Conservation (phyloP, 2,113 vertebrate genomes). For the Aleadryas rufinucha region DNA sequence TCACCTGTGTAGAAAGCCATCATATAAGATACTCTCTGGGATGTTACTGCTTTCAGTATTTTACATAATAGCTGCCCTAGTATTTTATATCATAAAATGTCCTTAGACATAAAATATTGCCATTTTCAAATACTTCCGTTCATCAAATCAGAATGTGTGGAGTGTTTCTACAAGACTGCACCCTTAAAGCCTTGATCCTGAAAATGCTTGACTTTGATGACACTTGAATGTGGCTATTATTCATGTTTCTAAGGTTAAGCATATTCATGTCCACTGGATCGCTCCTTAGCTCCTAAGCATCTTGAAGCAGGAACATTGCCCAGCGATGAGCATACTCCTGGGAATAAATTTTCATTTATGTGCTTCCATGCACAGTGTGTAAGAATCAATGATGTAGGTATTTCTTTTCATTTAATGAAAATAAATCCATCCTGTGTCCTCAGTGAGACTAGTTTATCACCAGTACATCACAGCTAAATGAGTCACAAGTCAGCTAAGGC, state of each 20-base stretch:
- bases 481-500: neutral
- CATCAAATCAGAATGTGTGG: neutral
- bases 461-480: neutral
- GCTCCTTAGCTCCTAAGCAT: neutral
- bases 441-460: neutral
- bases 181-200: neutral
- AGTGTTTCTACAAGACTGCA: constrained; percentile 9
- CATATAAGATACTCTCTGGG: neutral
- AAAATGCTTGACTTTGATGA: neutral
- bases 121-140: neutral
- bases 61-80: neutral
- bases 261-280: neutral
- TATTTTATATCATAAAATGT: neutral
- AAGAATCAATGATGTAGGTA: constrained; percentile 15
- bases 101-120: neutral
- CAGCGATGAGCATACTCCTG: neutral
- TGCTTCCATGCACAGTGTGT: neutral
- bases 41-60: neutral
- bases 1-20: neutral
- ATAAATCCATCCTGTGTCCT: constrained; percentile 1
- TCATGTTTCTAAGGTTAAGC: constrained; percentile 6
- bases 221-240: neutral
- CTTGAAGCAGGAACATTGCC: neutral
- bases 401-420: constrained; percentile 10
- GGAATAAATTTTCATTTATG: constrained; percentile 34